A percentile compares a stretch with the other conserved stretches of the same genome.
Conservation (phyloP, 2,797 vertebrate species). For the Syngnathus rostellatus region DNA sequence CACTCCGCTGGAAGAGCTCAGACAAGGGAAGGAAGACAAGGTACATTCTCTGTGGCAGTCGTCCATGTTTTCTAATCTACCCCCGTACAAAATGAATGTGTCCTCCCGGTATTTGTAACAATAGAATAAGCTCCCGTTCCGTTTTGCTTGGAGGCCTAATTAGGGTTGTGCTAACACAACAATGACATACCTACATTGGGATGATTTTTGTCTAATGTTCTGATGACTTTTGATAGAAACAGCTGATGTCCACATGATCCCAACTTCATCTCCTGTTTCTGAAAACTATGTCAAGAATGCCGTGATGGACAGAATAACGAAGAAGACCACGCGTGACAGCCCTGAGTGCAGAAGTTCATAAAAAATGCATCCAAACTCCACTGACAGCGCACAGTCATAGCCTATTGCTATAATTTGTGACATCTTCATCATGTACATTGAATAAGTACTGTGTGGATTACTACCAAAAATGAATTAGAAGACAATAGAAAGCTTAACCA, state of each 20-base stretch:
- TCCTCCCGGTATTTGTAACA: neutral
- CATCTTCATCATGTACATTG: neutral
- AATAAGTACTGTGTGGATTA: neutral
- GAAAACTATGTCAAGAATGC: neutral
- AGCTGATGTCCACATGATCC: neutral
- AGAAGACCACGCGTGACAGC: neutral
- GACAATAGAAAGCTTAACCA: conserved; percentile 5
- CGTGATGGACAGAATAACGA: neutral
- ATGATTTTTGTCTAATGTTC: neutral
- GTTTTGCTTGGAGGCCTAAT: conserved; percentile 1
- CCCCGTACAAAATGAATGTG: conserved; percentile 4
- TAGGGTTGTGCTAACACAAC: neutral
- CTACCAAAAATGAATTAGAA: neutral
- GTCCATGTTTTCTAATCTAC: neutral
- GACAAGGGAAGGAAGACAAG: conserved; percentile 12
- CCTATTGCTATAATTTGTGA: neutral
- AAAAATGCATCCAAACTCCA: neutral
- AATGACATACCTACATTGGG: neutral
- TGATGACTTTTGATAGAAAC: neutral
- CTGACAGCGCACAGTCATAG: neutral
- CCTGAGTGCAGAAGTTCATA: neutral
- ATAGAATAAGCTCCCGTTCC: neutral
- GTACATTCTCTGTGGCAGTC: conserved; percentile 6
- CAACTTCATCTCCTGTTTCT: too few species aligned
- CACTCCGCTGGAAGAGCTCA: conserved; percentile 50